Evolutionary conservation across 1,140 invertebrate species (phyloP).

Genomic region (Magallana angulata): DNA sequence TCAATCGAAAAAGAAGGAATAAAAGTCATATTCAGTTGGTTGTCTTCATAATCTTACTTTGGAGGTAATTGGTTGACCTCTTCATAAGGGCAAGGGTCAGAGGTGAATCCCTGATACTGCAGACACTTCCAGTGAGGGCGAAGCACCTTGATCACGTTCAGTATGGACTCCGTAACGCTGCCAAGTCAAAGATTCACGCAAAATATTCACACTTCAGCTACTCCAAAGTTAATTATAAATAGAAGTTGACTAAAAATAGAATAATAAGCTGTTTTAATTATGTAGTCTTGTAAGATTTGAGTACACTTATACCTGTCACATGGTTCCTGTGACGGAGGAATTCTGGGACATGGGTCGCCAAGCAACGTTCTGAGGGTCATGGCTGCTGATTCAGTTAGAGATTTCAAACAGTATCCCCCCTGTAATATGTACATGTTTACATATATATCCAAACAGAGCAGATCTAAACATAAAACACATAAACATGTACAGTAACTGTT

Average conservation of each 20-base stretch:
- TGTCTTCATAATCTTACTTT: conserved; percentile 50
- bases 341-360: conserved; percentile 88
- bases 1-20: too few relatives aligned
- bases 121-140: conserved; percentile 91
- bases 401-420: conserved; percentile 95
- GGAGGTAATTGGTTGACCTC: conserved; percentile 62
- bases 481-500: too few relatives aligned
- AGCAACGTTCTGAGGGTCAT: conserved; percentile 90
- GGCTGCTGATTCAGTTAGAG: conserved; percentile 92
- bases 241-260: too few relatives aligned
- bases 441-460: too few relatives aligned
- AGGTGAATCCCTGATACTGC: conserved; percentile 82
- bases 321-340: conserved; percentile 80
- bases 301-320: conserved; percentile 67
- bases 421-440: conserved; percentile 71
- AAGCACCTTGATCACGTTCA: conserved; percentile 90
- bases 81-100: conserved; percentile 60
- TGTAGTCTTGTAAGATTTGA: background rate
- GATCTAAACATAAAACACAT: too few relatives aligned
- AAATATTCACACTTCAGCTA: background rate
- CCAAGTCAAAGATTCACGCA: conserved; percentile 72
- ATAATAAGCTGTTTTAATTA: too few relatives aligned
- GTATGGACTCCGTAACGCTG: conserved; percentile 86
- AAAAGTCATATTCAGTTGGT: too few relatives aligned
- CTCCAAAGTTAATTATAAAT: background rate